These are phyloP conservation scores for Morpho helenor DNA, from an alignment of 2,888 invertebrate genomes.

Conservation along the genomic window DNA sequence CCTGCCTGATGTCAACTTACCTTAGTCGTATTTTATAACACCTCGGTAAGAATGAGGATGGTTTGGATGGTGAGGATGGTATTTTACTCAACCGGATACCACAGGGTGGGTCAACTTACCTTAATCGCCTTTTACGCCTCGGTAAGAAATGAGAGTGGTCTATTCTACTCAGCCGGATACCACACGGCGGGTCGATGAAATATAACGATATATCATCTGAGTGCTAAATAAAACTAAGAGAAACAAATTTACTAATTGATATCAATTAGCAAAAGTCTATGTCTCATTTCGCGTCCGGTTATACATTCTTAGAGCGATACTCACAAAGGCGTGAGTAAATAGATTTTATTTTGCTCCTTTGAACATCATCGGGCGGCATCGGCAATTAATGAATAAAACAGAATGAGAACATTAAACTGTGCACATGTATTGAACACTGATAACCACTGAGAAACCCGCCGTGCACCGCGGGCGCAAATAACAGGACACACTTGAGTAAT, in stretches of 20 bases:
- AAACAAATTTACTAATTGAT: slow-evolving; percentile 3
- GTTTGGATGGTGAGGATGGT: too few species aligned
- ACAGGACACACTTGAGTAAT: neutral
- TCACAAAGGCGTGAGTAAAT: slow-evolving; percentile 9
- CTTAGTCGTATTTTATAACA: too few species aligned
- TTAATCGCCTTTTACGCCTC: too few species aligned
- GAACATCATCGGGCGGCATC: slow-evolving; percentile 34
- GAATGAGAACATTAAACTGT: slow-evolving; percentile 71
- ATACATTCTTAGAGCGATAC: slow-evolving; percentile 9
- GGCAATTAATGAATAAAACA: slow-evolving; percentile 67
- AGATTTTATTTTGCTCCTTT: slow-evolving; percentile 9
- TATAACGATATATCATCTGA: neutral
- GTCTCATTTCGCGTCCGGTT: slow-evolving; percentile 9
- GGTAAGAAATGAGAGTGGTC: too few species aligned
- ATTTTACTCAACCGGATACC: too few species aligned
- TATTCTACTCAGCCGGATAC: too few species aligned
- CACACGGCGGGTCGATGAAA: neutral
- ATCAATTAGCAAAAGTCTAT: slow-evolving; percentile 6
- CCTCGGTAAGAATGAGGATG: too few species aligned
- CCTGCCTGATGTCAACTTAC: too few species aligned
- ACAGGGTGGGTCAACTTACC: too few species aligned
- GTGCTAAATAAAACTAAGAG: neutral
- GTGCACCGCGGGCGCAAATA: slow-evolving; percentile 42
- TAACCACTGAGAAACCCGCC: slow-evolving; percentile 64
- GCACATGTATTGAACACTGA: slow-evolving; percentile 68